These are phyloP conservation scores for Plebejus anna DNA, from an alignment of 2,888 invertebrate species.

Conservation along the genomic window DNA sequence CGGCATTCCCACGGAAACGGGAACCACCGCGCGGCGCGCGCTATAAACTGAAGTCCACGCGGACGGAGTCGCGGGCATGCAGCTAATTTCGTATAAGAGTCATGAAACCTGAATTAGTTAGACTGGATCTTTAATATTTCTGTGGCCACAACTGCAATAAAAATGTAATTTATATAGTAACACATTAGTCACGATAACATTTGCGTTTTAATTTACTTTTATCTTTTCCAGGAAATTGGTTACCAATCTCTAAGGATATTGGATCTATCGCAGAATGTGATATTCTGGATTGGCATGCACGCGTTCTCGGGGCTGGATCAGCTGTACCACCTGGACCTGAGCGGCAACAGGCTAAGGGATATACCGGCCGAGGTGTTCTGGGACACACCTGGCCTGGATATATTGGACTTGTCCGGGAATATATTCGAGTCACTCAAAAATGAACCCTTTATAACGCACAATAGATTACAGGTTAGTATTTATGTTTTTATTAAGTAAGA, in stretches of 20 bases:
- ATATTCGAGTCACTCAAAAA: slow-evolving; percentile 78
- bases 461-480: slow-evolving; percentile 66
- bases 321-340: slow-evolving; percentile 78
- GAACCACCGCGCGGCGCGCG: no score
- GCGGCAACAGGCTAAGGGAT: slow-evolving; percentile 81
- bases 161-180: neutral
- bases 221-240: slow-evolving; percentile 65
- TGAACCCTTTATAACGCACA: slow-evolving; percentile 79
- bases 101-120: neutral
- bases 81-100: neutral
- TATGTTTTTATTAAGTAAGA: neutral
- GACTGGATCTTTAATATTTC: neutral
- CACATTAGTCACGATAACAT: neutral
- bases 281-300: slow-evolving; percentile 81
- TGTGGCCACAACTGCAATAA: neutral
- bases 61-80: no score
- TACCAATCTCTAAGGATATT: slow-evolving; percentile 70
- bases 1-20: no score
- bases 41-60: no score
- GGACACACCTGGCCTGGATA: slow-evolving; percentile 71
- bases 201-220: neutral
- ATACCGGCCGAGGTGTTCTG: slow-evolving; percentile 78
- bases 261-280: slow-evolving; percentile 80
- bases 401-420: slow-evolving; percentile 81
- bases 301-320: slow-evolving; percentile 77